Conservation (phyloP, 2,888 invertebrate genomes). For the Scelioninae gen. 1 region DNA sequence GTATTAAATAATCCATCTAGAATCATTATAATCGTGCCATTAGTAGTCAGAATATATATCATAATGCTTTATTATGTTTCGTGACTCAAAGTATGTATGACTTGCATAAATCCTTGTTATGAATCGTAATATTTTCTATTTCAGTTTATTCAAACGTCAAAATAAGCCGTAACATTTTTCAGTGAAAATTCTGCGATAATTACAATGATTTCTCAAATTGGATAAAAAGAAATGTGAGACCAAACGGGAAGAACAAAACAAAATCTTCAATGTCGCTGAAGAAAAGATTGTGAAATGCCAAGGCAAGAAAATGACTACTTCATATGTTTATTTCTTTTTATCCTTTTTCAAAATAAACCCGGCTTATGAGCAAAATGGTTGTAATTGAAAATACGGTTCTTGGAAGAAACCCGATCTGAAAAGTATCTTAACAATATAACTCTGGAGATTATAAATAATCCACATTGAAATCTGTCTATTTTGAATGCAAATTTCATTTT, state of each 20-base stretch:
- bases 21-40: too few relatives aligned
- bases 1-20: too few relatives aligned
- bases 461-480: slow-evolving; percentile 42
- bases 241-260: neutral
- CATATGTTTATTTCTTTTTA: slow-evolving; percentile 19
- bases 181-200: neutral
- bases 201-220: slow-evolving; percentile 15
- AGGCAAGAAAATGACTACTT: slow-evolving; percentile 4
- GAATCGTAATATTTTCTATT: slow-evolving; percentile 12
- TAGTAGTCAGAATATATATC: neutral
- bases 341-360: slow-evolving; percentile 36
- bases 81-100: slow-evolving; percentile 5
- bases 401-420: slow-evolving; percentile 33
- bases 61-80: slow-evolving; percentile 20
- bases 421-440: slow-evolving; percentile 45
- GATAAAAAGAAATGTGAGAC: neutral
- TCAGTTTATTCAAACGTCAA: neutral
- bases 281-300: neutral
- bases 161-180: slow-evolving; percentile 11
- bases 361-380: slow-evolving; percentile 30
- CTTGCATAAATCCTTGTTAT: slow-evolving; percentile 1
- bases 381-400: slow-evolving; percentile 33
- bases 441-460: slow-evolving; percentile 45
- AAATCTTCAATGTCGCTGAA: neutral
- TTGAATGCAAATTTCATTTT: slow-evolving; percentile 23